Conservation (phyloP, 2,113 vertebrate species). For the Notothenia rossii region DNA sequence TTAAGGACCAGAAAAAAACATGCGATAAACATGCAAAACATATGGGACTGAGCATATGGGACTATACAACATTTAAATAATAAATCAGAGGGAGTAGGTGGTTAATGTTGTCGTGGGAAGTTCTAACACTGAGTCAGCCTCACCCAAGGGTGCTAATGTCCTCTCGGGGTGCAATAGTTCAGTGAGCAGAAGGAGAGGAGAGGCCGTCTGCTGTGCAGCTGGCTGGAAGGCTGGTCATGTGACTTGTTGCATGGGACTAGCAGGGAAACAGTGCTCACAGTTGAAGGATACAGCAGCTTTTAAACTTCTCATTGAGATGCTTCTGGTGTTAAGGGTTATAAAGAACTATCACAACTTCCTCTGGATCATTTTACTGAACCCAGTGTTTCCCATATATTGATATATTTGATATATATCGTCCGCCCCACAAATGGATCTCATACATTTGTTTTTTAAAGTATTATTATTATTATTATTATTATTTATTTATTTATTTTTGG, state of each 20-base stretch:
- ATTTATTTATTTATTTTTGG: too few relatives aligned
- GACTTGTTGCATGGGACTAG: conserved; percentile 44
- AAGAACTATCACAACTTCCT: not conserved
- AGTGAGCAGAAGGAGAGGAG: conserved; percentile 16
- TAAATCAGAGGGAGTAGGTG: not conserved
- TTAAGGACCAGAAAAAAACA: not conserved
- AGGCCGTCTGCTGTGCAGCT: conserved; percentile 25
- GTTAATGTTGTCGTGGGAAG: not conserved
- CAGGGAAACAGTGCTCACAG: not conserved
- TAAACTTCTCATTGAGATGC: not conserved
- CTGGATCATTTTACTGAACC: not conserved
- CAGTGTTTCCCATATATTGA: too few relatives aligned
- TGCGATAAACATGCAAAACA: not conserved
- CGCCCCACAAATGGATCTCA: too few relatives aligned
- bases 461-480: too few relatives aligned
- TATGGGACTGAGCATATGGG: not conserved
- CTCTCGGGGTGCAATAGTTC: conserved; percentile 34
- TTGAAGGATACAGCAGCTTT: conserved; percentile 11
- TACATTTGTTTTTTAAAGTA: too few relatives aligned
- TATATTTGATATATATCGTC: too few relatives aligned
- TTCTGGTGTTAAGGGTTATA: not conserved
- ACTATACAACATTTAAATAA: not conserved
- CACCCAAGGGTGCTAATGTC: conserved; percentile 24
- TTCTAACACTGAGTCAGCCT: conserved; percentile 1
- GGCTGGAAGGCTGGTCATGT: conserved; percentile 56